Evolutionary conservation across 2,888 invertebrate species (phyloP).

Genomic region (Habrosyne pyritoides): DNA sequence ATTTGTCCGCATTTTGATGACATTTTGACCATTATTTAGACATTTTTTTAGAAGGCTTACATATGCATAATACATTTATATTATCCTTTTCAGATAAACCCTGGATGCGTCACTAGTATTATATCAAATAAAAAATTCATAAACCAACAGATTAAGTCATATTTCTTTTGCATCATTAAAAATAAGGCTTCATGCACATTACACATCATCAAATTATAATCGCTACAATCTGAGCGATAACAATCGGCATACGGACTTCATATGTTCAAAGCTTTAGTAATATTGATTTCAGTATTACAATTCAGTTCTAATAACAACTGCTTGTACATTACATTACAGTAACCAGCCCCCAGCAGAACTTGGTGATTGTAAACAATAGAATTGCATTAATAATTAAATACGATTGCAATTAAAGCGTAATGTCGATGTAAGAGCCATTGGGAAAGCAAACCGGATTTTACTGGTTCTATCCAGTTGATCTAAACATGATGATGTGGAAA

Average conservation of each 20-base stretch:
- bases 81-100: no score
- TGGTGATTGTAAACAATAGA: constrained; percentile 63
- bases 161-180: no score
- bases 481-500: constrained; percentile 3
- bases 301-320: constrained; percentile 7
- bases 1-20: no score
- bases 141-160: no score
- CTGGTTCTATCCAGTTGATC: neutral
- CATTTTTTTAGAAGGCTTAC: no score
- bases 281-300: neutral
- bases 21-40: no score
- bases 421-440: constrained; percentile 16
- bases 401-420: constrained; percentile 58
- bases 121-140: no score
- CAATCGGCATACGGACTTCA: no score
- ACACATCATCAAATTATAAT: neutral
- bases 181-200: neutral
- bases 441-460: constrained; percentile 19
- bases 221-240: no score
- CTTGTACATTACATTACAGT: constrained; percentile 11
- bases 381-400: constrained; percentile 64
- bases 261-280: no score
- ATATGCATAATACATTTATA: no score
- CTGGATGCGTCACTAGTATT: no score
- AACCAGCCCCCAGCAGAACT: constrained; percentile 34